Evolutionary conservation across 1,140 invertebrate species (phyloP).

Genomic region (Mycetomoellerius zeteki): DNA sequence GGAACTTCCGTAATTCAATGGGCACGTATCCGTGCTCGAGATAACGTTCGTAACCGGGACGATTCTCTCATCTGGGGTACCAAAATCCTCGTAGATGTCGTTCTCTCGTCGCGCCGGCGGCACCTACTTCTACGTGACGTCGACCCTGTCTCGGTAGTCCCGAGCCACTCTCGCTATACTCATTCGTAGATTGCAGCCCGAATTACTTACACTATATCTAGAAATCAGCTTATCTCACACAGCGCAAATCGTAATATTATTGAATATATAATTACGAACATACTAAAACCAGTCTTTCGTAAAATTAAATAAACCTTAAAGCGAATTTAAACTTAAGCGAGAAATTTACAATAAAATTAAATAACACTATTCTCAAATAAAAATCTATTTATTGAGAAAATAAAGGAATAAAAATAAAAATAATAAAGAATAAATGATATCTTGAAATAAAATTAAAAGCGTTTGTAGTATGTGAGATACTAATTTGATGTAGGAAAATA

Average conservation of each 20-base stretch:
- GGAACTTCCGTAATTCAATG: slow-evolving; percentile 85
- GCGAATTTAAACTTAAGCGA: neutral
- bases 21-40: slow-evolving; percentile 78
- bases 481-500: slow-evolving; percentile 24
- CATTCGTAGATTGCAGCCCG: slow-evolving; percentile 40
- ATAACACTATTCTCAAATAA: neutral
- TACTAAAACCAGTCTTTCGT: neutral
- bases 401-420: neutral
- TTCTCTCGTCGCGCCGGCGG: slow-evolving; percentile 45
- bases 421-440: neutral
- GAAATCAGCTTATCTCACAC: slow-evolving; percentile 60
- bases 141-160: slow-evolving; percentile 64
- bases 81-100: slow-evolving; percentile 54
- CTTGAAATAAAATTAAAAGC: neutral
- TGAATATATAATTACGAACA: neutral
- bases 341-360: slow-evolving; percentile 18
- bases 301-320: neutral
- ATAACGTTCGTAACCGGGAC: slow-evolving; percentile 76
- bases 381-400: neutral
- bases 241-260: slow-evolving; percentile 27
- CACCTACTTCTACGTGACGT: slow-evolving; percentile 68
- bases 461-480: neutral
- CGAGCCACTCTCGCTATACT: slow-evolving; percentile 26
- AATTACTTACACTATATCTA: slow-evolving; percentile 16
- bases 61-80: slow-evolving; percentile 60